phyloP scores from a whole-genome alignment of 2,888 invertebrate genomes.

The Philopedon plagiatum region DNA sequence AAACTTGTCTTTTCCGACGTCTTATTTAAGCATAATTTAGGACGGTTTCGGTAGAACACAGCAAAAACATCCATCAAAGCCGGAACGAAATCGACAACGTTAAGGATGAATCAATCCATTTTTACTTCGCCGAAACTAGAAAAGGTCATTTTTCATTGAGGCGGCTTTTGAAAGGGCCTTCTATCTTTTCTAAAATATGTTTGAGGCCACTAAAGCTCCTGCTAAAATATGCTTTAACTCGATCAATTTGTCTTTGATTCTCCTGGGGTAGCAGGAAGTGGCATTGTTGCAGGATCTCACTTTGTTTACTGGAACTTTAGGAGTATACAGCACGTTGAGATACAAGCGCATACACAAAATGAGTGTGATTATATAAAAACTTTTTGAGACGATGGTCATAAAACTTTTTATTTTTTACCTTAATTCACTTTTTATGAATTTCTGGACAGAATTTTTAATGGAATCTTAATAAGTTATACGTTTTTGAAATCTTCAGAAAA shows the following conservation, averaged over 20 bases:
- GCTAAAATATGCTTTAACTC: constrained; percentile 48
- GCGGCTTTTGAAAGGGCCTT: constrained; percentile 44
- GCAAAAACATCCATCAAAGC: constrained; percentile 37
- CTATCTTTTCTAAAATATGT: constrained; percentile 52
- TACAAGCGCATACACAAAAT: too few relatives aligned
- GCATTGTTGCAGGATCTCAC: neutral
- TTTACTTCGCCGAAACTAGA: constrained; percentile 42
- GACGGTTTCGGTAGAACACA: constrained; percentile 32
- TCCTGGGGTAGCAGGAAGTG: too few relatives aligned
- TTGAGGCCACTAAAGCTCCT: constrained; percentile 42
- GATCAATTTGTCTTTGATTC: constrained; percentile 51
- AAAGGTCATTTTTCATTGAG: constrained; percentile 54
- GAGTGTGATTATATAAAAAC: too few relatives aligned
- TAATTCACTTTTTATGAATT: too few relatives aligned
- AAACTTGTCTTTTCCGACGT: constrained; percentile 14
- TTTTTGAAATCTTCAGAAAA: too few relatives aligned
- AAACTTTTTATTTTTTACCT: too few relatives aligned
- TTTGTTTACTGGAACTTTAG: too few relatives aligned
- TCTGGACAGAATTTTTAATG: too few relatives aligned
- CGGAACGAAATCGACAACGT: constrained; percentile 46
- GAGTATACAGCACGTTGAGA: too few relatives aligned
- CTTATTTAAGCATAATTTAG: constrained; percentile 38
- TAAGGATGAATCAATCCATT: constrained; percentile 50
- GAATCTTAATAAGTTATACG: too few relatives aligned
- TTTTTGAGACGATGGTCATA: too few relatives aligned